These are phyloP conservation scores for Ailurus styani DNA, from an alignment of 2,113 vertebrate species.

Conservation along the genomic window DNA sequence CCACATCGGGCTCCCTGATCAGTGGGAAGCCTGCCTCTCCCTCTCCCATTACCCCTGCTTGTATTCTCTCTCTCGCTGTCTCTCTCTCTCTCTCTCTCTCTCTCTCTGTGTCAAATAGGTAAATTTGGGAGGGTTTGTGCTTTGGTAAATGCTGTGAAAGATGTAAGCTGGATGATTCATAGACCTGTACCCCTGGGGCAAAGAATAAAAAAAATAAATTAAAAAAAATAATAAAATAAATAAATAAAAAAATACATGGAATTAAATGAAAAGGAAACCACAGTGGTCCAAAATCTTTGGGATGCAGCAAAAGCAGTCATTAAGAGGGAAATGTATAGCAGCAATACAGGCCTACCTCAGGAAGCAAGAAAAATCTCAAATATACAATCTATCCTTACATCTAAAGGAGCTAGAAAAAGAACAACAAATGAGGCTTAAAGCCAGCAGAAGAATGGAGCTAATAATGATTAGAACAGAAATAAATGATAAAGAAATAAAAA, in stretches of 20 bases:
- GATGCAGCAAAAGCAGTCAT: not conserved
- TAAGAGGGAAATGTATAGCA: not conserved
- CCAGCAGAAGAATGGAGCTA: not conserved
- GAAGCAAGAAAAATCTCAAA: not conserved
- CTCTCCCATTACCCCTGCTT: no score
- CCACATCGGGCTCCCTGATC: no score
- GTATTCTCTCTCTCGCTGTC: no score
- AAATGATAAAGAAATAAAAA: not conserved
- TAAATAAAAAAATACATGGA: not conserved
- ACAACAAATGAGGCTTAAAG: not conserved
- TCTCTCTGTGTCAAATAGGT: no score
- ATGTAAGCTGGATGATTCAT: no score
- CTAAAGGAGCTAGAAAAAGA: not conserved
- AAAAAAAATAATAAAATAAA: no score
- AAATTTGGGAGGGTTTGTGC: no score
- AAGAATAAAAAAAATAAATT: no score
- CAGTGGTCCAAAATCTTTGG: not conserved
- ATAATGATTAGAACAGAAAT: not conserved
- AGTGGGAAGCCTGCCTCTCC: no score
- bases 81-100: no score
- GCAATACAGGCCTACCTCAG: not conserved
- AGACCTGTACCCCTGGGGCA: no score
- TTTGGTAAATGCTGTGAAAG: no score
- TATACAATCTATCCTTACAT: not conserved
- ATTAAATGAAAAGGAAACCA: not conserved